These are phyloP conservation scores for Brenthis ino DNA, from an alignment of 2,888 invertebrate species.

Conservation along the genomic window DNA sequence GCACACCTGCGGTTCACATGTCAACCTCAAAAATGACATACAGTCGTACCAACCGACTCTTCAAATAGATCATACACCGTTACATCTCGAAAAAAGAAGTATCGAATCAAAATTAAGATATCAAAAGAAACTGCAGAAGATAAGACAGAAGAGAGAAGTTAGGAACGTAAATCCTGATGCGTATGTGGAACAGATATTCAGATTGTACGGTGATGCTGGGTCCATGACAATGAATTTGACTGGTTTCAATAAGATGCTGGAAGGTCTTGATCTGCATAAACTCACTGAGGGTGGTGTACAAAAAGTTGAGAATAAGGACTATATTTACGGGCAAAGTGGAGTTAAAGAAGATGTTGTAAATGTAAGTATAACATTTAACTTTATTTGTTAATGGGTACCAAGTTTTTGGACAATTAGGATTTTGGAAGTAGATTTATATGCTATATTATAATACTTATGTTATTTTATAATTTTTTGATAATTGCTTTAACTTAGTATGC, in stretches of 20 bases:
- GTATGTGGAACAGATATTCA: conserved; percentile 86
- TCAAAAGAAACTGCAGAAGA: conserved; percentile 58
- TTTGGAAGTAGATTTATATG: neutral
- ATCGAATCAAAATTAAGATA: conserved; percentile 51
- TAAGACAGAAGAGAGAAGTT: conserved; percentile 54
- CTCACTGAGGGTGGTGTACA: conserved; percentile 71
- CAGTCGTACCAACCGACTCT: conserved; percentile 50
- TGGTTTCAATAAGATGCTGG: conserved; percentile 87
- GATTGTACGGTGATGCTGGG: conserved; percentile 84
- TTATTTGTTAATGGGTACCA: too few species aligned
- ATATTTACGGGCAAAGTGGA: conserved; percentile 53
- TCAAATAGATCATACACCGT: conserved; percentile 45
- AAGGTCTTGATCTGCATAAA: conserved; percentile 80
- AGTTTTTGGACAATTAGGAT: too few species aligned
- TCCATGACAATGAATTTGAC: conserved; percentile 84
- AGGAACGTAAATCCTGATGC: conserved; percentile 75
- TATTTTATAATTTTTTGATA: too few species aligned
- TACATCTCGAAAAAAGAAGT: conserved; percentile 55
- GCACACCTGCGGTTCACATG: conserved; percentile 89
- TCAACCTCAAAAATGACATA: conserved; percentile 62
- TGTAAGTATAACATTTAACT: conserved; percentile 58
- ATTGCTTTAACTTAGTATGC: too few species aligned
- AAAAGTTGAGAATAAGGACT: conserved; percentile 53
- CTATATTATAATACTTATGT: neutral
- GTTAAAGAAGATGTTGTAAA: conserved; percentile 63